These are phyloP conservation scores for Heliconius ethilla DNA, from an alignment of 2,888 invertebrate species.

Conservation along the genomic window DNA sequence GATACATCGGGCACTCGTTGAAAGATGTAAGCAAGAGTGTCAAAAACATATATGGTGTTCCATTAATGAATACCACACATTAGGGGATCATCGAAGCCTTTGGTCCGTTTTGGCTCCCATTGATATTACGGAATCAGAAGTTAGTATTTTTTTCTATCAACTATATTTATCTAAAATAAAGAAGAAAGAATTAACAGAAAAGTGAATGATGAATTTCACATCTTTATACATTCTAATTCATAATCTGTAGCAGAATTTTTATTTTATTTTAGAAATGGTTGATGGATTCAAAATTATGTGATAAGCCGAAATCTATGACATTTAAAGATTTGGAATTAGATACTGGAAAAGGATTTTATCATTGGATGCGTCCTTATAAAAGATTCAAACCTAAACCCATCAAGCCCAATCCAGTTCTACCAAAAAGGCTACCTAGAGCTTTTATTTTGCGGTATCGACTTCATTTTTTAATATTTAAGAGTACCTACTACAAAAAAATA, in stretches of 20 bases:
- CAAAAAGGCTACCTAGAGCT: slow-evolving; percentile 66
- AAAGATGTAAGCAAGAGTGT: slow-evolving; percentile 61
- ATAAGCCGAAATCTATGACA: slow-evolving; percentile 63
- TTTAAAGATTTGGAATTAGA: slow-evolving; percentile 68
- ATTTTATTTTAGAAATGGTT: slow-evolving; percentile 67
- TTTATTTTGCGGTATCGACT: slow-evolving; percentile 64
- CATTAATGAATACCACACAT: slow-evolving; percentile 66
- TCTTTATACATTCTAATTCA: background rate
- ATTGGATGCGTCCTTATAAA: slow-evolving; percentile 76
- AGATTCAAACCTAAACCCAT: slow-evolving; percentile 60
- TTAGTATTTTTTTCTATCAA: slow-evolving; percentile 41
- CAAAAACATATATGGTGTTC: slow-evolving; percentile 73
- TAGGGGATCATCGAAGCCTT: slow-evolving; percentile 66
- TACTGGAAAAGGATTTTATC: slow-evolving; percentile 71
- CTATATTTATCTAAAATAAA: slow-evolving; percentile 9
- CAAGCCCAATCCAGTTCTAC: slow-evolving; percentile 59
- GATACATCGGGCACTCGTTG: slow-evolving; percentile 62
- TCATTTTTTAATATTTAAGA: background rate
- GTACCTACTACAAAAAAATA: background rate
- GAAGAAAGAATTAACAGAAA: background rate
- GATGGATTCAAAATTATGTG: slow-evolving; percentile 67
- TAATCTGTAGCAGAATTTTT: background rate
- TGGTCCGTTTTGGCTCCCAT: slow-evolving; percentile 68
- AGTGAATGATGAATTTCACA: background rate
- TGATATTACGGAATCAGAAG: slow-evolving; percentile 69